Conservation (phyloP, 2,888 invertebrate species). For the Pinctada fucata region DNA sequence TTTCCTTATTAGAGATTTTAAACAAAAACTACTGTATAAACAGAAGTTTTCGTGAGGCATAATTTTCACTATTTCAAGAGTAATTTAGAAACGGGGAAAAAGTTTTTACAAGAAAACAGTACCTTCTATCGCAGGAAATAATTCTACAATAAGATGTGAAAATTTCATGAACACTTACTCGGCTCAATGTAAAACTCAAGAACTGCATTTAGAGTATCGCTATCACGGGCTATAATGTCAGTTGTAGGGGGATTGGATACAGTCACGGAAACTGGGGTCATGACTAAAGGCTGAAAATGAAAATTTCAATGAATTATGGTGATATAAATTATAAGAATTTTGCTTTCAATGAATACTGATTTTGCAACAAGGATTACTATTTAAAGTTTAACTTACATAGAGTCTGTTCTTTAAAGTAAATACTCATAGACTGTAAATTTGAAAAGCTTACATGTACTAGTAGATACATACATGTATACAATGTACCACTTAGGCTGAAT, state of each 20-base stretch:
- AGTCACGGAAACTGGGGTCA: conserved; percentile 40
- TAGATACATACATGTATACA: no score
- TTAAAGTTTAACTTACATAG: not conserved
- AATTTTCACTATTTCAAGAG: not conserved
- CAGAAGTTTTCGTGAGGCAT: not conserved
- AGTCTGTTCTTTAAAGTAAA: no score
- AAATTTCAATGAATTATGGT: not conserved
- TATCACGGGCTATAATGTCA: conserved; percentile 49
- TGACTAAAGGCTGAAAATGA: conserved; percentile 34
- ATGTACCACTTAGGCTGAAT: no score
- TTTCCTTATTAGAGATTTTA: not conserved
- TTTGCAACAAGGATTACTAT: not conserved
- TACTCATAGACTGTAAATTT: no score
- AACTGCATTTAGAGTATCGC: conserved; percentile 48
- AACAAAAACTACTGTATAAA: not conserved
- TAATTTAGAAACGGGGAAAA: no score
- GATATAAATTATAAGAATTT: no score
- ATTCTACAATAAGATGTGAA: no score
- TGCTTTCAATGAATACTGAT: no score
- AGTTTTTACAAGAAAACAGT: not conserved
- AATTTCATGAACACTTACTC: conserved; percentile 44
- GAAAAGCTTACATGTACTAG: no score
- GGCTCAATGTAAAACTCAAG: conserved; percentile 49
- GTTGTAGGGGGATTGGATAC: conserved; percentile 28
- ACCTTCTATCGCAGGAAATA: not conserved